phyloP scores from a whole-genome alignment of 2,797 vertebrate species.

The Aeoliscus strigatus region DNA sequence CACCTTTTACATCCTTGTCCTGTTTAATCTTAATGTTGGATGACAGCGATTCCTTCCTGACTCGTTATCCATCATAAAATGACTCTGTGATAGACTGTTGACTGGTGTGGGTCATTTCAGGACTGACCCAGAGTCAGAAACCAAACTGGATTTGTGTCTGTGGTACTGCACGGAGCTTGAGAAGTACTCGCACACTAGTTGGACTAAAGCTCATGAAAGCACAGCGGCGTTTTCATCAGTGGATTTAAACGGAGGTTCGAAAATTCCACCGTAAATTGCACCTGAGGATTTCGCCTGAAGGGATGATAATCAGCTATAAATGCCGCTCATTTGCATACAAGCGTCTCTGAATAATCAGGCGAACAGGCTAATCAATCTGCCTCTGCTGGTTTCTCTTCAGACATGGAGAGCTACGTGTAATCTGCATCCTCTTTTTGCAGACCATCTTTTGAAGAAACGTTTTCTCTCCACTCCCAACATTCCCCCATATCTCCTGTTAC shows the following conservation, averaged over 20 bases:
- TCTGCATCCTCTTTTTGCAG: conserved; percentile 25
- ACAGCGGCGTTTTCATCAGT: conserved; percentile 23
- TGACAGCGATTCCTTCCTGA: too few species aligned
- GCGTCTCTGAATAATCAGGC: conserved; percentile 66
- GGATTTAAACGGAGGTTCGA: conserved; percentile 33
- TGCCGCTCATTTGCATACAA: conserved; percentile 56
- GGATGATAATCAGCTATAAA: conserved; percentile 69
- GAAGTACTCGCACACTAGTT: background rate
- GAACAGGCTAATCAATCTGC: conserved; percentile 64
- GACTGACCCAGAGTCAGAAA: too few species aligned
- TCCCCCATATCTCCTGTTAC: too few species aligned
- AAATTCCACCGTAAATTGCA: conserved; percentile 45
- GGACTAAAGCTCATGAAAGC: conserved; percentile 16
- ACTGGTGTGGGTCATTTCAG: too few species aligned
- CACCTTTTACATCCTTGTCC: too few species aligned
- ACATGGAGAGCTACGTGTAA: conserved; percentile 35
- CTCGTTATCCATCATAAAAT: too few species aligned
- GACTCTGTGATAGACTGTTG: too few species aligned
- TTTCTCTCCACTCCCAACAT: too few species aligned
- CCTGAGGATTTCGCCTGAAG: conserved; percentile 42
- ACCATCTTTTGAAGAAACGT: too few species aligned
- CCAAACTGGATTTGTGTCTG: too few species aligned
- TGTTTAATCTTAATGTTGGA: too few species aligned
- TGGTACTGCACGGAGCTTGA: background rate
- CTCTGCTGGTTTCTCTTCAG: conserved; percentile 47